Evolutionary conservation across 2,888 invertebrate genomes (phyloP).

Genomic region (Zelleria hepariella): DNA sequence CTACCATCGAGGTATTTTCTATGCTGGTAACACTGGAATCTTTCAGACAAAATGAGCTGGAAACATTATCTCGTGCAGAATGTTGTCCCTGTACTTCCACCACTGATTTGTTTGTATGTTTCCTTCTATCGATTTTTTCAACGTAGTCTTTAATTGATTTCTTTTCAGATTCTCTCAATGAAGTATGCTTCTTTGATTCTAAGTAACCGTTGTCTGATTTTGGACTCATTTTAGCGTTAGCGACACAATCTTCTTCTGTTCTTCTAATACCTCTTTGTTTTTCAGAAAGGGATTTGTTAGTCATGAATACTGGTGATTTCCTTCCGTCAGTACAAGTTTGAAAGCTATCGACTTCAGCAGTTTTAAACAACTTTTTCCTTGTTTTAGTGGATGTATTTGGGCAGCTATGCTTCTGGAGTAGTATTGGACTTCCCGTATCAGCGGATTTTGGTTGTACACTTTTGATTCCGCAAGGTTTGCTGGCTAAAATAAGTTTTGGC

Average conservation of each 20-base stretch:
- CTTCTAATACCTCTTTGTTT: no score
- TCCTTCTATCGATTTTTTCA: background rate
- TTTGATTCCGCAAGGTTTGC: background rate
- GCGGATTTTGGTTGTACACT: background rate
- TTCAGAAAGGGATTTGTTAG: no score
- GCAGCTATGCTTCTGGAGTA: conserved; percentile 23
- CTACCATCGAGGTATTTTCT: background rate
- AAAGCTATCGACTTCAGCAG: conserved; percentile 29
- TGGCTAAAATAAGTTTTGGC: background rate
- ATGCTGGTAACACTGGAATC: background rate
- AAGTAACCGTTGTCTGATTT: no score
- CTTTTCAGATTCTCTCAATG: background rate
- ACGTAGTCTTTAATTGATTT: background rate
- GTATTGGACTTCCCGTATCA: conserved; percentile 36
- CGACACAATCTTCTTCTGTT: background rate
- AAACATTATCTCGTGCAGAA: background rate
- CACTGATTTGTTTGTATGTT: background rate
- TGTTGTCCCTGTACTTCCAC: no score
- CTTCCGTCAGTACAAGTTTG: background rate
- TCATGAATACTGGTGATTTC: background rate
- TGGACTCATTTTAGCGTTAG: background rate
- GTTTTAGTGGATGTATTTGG: conserved; percentile 7
- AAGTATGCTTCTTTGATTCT: no score
- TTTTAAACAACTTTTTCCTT: conserved; percentile 24
- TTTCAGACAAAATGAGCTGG: no score